Conservation (phyloP, 1,140 invertebrate genomes). For the Paraescarpia echinospica region DNA sequence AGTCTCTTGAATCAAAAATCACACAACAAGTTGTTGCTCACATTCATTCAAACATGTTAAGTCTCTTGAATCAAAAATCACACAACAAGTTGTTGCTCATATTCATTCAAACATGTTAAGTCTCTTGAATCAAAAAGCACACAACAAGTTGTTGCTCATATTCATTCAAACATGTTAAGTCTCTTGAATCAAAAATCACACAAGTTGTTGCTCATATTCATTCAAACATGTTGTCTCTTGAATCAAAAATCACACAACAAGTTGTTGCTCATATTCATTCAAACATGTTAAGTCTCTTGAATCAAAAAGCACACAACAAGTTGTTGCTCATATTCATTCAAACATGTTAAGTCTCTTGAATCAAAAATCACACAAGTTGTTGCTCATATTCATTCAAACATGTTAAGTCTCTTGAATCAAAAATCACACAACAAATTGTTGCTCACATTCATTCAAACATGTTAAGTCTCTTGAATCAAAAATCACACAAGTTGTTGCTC, state of each 20-base stretch:
- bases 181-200: neutral
- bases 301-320: neutral
- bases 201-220: neutral
- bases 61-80: neutral
- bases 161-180: neutral
- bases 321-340: neutral
- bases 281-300: neutral
- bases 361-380: neutral
- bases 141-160: neutral
- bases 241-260: neutral
- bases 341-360: neutral
- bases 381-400: neutral
- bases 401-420: neutral
- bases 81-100: neutral
- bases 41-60: neutral
- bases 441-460: neutral
- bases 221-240: neutral
- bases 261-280: neutral
- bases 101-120: neutral
- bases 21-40: neutral
- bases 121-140: neutral
- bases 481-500: neutral
- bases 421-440: neutral
- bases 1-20: neutral
- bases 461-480: neutral